phyloP scores from a whole-genome alignment of 35 echinoderm and acorn worm species.

The Apostichopus japonicus region DNA sequence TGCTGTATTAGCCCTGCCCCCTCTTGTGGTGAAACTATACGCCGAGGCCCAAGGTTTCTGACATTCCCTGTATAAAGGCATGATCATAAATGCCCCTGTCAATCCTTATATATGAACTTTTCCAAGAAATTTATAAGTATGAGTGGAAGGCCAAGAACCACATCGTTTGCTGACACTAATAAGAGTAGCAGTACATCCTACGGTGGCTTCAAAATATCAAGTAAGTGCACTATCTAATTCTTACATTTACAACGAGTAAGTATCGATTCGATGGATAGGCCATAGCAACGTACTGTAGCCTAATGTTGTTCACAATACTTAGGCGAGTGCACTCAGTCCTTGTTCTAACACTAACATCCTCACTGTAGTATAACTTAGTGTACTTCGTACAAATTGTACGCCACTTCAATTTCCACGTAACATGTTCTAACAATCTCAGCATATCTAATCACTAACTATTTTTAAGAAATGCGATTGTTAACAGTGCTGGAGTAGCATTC shows the following conservation, averaged over 20 bases:
- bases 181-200: conserved; percentile 90
- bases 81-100: conserved; percentile 38
- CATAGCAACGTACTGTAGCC: conserved; percentile 42
- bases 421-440: too few relatives aligned
- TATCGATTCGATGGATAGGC: conserved; percentile 34
- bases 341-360: too few relatives aligned
- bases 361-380: too few relatives aligned
- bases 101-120: conserved; percentile 52
- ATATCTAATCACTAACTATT: too few relatives aligned
- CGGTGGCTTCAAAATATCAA: conserved; percentile 99
- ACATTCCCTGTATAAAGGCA: conserved; percentile 57
- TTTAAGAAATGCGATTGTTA: too few relatives aligned
- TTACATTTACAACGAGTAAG: background rate
- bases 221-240: conserved; percentile 74
- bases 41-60: conserved; percentile 38
- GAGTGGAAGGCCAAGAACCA: conserved; percentile 99
- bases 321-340: too few relatives aligned
- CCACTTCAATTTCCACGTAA: too few relatives aligned
- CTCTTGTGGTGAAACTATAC: conserved; percentile 31
- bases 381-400: too few relatives aligned
- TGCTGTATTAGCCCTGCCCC: conserved; percentile 51
- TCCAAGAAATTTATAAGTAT: conserved; percentile 75
- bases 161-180: conserved; percentile 98
- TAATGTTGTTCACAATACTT: background rate
- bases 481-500: too few relatives aligned